Evolutionary conservation across 2,888 invertebrate species (phyloP).

Genomic region (Malthinus flaveolus): DNA sequence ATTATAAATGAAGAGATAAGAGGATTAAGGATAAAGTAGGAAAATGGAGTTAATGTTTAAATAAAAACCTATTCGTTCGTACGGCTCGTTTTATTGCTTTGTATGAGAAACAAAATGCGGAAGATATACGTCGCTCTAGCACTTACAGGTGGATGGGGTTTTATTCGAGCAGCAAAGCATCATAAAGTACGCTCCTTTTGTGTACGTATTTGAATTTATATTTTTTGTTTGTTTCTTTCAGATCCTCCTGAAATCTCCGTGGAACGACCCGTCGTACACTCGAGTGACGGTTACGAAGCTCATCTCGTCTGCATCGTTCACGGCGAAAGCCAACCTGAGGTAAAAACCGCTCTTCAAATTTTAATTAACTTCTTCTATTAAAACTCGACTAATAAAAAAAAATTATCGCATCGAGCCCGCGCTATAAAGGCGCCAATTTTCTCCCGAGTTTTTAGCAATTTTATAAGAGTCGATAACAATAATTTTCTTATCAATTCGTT

Average conservation of each 20-base stretch:
- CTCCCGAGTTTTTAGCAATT: neutral
- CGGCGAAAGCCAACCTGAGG: slow-evolving; percentile 69
- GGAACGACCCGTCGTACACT: slow-evolving; percentile 67
- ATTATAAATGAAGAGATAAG: slow-evolving; percentile 27
- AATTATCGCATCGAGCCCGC: neutral
- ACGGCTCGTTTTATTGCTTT: slow-evolving; percentile 16
- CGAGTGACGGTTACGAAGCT: slow-evolving; percentile 69
- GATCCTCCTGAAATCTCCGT: slow-evolving; percentile 64
- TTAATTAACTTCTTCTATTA: slow-evolving; percentile 8
- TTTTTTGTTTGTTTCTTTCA: slow-evolving; percentile 46
- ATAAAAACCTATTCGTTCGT: slow-evolving; percentile 23
- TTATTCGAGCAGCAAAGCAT: slow-evolving; percentile 12
- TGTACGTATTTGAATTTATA: slow-evolving; percentile 19
- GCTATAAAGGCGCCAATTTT: slow-evolving; percentile 5
- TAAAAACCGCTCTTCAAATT: slow-evolving; percentile 46
- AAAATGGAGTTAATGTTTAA: slow-evolving; percentile 23
- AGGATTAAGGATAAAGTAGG: slow-evolving; percentile 23
- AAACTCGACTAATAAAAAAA: neutral
- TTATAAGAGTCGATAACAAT: slow-evolving; percentile 6
- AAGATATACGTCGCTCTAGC: slow-evolving; percentile 19
- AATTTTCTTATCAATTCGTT: slow-evolving; percentile 22
- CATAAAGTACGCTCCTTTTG: slow-evolving; percentile 14
- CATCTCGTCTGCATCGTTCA: slow-evolving; percentile 70
- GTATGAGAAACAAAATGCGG: slow-evolving; percentile 14
- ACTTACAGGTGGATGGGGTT: slow-evolving; percentile 21